Base-by-base conservation (phyloP, 2,888 invertebrate species). In the Acholoe squamosa region DNA sequence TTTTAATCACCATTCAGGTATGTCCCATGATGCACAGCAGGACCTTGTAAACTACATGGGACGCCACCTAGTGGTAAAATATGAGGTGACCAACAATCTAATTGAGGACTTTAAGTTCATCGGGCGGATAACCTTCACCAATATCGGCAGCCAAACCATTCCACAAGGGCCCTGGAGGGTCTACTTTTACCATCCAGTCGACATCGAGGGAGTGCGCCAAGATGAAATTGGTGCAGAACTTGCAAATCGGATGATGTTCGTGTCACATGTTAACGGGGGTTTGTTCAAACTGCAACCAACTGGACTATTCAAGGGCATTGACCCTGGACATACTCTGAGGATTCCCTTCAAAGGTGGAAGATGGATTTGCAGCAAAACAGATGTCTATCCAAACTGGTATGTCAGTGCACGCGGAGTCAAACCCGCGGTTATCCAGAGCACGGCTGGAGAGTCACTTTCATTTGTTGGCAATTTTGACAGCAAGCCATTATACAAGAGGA, bases 331-430 rank as follows among this genome's bases (percentile, higher is more conserved):
- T 14, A 88, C 77, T 14, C 43, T 92, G 3, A 80, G 33, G 10
- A 92, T 93, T 86, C 89, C 43, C 5, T 92, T 92, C 34, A 86
- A 91, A 71, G 90, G 92, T 0, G 89, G 86, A 7, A 92, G 92
- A 28, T 93, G 92, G 61, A 92, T 92, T 33, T 92, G 93, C 19
- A 88, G 93, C 0, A 91, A 92, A 22, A 93, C 94, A 0, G 93
- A 94, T 89, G 91, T 92, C 7, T 91, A 93, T 89, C 94, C 94
- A 0, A 93, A 93, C 89, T 94, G 94, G 94, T 94, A 93, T 84
- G 91, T 94, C 0, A 90, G 91, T 16, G 91, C 92, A 0, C 88
- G 90, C 10, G 92, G 91, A 12, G 84, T 92, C 5, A 89, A 92
- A 51, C 92, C 93, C 0, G 91, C 92, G 52, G 90, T 93, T 3